Conservation (phyloP, 2,888 invertebrate species). For the Mythimna loreyi region DNA sequence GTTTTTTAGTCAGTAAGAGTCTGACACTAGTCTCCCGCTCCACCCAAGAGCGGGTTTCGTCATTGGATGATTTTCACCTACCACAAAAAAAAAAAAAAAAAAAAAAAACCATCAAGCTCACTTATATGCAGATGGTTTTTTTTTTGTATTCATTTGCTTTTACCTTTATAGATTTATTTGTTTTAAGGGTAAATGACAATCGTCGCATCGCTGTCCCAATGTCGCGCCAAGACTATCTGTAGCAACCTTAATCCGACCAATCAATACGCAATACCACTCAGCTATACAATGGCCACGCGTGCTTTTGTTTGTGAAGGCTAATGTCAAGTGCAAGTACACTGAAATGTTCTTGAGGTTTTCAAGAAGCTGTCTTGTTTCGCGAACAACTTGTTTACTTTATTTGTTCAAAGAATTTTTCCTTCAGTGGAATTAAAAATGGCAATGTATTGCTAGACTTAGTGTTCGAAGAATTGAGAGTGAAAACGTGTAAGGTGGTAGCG, state of each 20-base stretch:
- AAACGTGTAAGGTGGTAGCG: neutral
- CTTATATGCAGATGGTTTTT: too few species aligned
- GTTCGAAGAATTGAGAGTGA: neutral
- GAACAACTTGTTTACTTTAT: slow-evolving; percentile 17
- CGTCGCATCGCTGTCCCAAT: neutral
- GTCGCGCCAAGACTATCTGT: neutral
- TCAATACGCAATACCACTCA: slow-evolving; percentile 26
- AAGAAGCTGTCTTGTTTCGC: slow-evolving; percentile 14
- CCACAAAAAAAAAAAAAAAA: too few species aligned
- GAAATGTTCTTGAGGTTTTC: slow-evolving; percentile 28
- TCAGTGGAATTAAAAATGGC: neutral
- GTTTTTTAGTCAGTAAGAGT: too few species aligned
- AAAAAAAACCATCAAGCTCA: too few species aligned
- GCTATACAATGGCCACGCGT: slow-evolving; percentile 37
- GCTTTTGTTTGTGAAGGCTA: slow-evolving; percentile 51
- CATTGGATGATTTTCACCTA: too few species aligned
- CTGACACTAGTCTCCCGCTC: too few species aligned
- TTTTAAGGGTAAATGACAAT: too few species aligned
- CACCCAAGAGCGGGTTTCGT: too few species aligned
- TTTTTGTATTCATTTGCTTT: too few species aligned
- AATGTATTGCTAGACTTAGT: neutral
- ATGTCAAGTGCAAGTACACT: slow-evolving; percentile 37
- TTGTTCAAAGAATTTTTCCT: slow-evolving; percentile 14
- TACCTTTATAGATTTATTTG: too few species aligned
- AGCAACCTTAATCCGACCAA: slow-evolving; percentile 8